Percentiles rank a stretch among this genome's conserved stretches.
Conservation (phyloP, 2,888 invertebrate species). For the Pycnomerus fuliginosus region DNA sequence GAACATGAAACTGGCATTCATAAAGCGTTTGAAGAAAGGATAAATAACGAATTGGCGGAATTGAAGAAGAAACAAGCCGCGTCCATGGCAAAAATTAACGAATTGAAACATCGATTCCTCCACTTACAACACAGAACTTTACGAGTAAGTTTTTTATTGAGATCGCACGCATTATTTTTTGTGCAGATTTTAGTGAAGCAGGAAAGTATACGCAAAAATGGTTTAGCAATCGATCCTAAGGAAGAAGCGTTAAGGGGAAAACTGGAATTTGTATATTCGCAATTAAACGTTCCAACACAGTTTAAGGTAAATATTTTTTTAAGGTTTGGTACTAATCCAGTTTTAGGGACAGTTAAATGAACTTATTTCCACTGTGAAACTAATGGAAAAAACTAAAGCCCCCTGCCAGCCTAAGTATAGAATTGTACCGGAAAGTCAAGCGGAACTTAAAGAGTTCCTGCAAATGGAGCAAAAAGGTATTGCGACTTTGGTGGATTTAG, state of each 20-base stretch:
- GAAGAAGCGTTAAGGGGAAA: constrained; percentile 88
- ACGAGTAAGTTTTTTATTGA: constrained; percentile 58
- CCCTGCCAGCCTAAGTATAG: constrained; percentile 72
- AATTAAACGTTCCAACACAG: constrained; percentile 88
- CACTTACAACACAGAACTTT: constrained; percentile 82
- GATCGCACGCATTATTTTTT: constrained; percentile 7
- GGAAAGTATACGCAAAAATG: constrained; percentile 85
- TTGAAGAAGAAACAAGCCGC: constrained; percentile 80
- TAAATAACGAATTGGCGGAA: constrained; percentile 73
- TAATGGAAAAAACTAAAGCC: constrained; percentile 60
- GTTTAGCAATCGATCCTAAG: constrained; percentile 82
- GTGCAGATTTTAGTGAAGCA: constrained; percentile 80
- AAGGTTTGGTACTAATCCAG: not conserved
- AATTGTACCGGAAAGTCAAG: constrained; percentile 70
- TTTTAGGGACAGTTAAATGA: constrained; percentile 84
- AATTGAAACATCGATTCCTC: constrained; percentile 77
- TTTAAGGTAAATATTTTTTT: constrained; percentile 68
- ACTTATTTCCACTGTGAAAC: constrained; percentile 81
- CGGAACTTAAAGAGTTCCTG: constrained; percentile 75
- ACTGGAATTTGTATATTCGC: constrained; percentile 81
- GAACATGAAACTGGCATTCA: constrained; percentile 82
- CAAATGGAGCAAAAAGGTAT: constrained; percentile 87
- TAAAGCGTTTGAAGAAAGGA: constrained; percentile 75
- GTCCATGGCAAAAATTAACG: constrained; percentile 76
- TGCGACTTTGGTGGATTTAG: constrained; percentile 79